Evolutionary conservation across 2,113 vertebrate species (phyloP).

Genomic region (Xenopus tropicalis): UCB_Xtro_10.0 CM004451.2:59737501-59738000

Average conservation of each 20-base stretch:
- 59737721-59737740: conserved; percentile 55
- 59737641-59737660: conserved; percentile 83
- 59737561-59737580: conserved; percentile 83
- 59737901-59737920: no score
- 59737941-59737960: no score
- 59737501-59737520: conserved; percentile 61
- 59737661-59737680: conserved; percentile 76
- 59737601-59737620: conserved; percentile 70
- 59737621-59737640: conserved; percentile 75
- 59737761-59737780: conserved; percentile 53
- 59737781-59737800: conserved; percentile 20
- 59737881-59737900: no score
- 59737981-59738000: no score
- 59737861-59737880: no score
- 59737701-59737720: conserved; percentile 77
- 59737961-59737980: no score
- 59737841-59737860: no score
- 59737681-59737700: conserved; percentile 75
- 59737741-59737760: not conserved
- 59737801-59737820: not conserved
- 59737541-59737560: conserved; percentile 84
- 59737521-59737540: conserved; percentile 74
- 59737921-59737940: no score
- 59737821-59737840: not conserved
- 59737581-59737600: conserved; percentile 82